Conservation (phyloP, 1,140 invertebrate species). For the Philotrypesis tridentata region DNA sequence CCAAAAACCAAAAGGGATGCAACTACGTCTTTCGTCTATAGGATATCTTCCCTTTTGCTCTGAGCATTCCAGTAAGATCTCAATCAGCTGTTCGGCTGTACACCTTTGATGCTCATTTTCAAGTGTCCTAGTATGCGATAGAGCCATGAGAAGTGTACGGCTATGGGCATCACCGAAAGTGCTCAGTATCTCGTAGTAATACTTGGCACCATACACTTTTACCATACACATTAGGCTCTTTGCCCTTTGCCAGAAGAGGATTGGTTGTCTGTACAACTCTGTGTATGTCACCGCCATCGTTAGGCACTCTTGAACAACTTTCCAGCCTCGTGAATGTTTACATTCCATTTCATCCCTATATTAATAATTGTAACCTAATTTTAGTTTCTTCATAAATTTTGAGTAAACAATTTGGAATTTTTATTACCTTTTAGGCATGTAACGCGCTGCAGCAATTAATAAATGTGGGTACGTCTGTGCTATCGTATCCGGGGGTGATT, state of each 20-base stretch:
- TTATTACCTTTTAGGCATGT: conserved; percentile 61
- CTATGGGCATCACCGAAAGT: conserved; percentile 68
- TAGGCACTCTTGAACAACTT: conserved; percentile 67
- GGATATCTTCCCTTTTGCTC: conserved; percentile 88
- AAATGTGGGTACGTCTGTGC: conserved; percentile 65
- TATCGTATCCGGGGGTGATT: conserved; percentile 62
- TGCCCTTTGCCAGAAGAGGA: conserved; percentile 66
- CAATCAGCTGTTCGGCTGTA: conserved; percentile 73
- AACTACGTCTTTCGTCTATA: conserved; percentile 78
- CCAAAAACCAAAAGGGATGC: conserved; percentile 90
- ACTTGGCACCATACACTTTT: conserved; percentile 57
- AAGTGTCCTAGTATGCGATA: too few relatives aligned
- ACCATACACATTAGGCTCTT: conserved; percentile 60
- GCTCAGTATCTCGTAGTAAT: conserved; percentile 66
- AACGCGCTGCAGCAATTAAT: conserved; percentile 62
- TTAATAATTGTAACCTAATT: conserved; percentile 20
- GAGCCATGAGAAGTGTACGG: conserved; percentile 60
- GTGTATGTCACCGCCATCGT: conserved; percentile 59
- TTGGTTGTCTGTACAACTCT: conserved; percentile 58
- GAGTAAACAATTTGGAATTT: not conserved
- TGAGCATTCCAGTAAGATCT: conserved; percentile 83
- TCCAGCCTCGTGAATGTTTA: conserved; percentile 55
- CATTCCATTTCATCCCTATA: conserved; percentile 53
- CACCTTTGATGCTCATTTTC: conserved; percentile 62
- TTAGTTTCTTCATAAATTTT: conserved; percentile 12